Evolutionary conservation across 1,140 invertebrate genomes (phyloP).

Genomic region (Kradibia gibbosae): DNA sequence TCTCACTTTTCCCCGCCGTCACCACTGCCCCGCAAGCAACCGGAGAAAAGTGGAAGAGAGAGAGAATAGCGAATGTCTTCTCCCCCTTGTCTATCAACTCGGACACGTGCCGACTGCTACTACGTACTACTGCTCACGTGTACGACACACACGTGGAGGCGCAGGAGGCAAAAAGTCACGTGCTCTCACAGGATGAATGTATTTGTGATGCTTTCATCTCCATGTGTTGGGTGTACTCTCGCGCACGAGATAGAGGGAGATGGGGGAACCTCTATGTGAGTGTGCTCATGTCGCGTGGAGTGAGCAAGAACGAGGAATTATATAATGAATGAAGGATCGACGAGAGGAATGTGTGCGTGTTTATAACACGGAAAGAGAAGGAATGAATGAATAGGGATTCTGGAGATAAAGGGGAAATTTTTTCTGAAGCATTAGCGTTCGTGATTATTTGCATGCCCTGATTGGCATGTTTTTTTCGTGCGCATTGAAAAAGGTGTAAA

Average conservation of each 20-base stretch:
- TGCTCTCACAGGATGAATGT: background rate
- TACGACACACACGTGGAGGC: slow-evolving; percentile 28
- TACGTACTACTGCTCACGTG: slow-evolving; percentile 5
- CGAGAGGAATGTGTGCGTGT: background rate
- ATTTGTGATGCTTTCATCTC: background rate
- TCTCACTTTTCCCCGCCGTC: background rate
- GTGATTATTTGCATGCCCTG: no score
- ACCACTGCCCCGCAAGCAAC: background rate
- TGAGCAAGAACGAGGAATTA: background rate
- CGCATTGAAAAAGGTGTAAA: no score
- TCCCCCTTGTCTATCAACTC: background rate
- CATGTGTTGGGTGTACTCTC: background rate
- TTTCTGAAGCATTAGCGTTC: no score
- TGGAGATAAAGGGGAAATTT: background rate
- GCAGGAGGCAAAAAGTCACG: slow-evolving; percentile 14
- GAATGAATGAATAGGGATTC: background rate
- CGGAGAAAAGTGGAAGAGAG: slow-evolving; percentile 11
- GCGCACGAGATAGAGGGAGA: background rate
- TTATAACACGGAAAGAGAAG: background rate
- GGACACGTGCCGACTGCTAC: slow-evolving; percentile 13
- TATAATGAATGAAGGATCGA: background rate
- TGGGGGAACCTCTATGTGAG: background rate
- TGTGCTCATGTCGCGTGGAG: background rate
- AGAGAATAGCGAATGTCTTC: slow-evolving; percentile 3
- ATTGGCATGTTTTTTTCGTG: no score